Conservation (phyloP, 37 sponge, comb jelly and placozoan genomes). For the Chondrilla cf. caribensis region DNA sequence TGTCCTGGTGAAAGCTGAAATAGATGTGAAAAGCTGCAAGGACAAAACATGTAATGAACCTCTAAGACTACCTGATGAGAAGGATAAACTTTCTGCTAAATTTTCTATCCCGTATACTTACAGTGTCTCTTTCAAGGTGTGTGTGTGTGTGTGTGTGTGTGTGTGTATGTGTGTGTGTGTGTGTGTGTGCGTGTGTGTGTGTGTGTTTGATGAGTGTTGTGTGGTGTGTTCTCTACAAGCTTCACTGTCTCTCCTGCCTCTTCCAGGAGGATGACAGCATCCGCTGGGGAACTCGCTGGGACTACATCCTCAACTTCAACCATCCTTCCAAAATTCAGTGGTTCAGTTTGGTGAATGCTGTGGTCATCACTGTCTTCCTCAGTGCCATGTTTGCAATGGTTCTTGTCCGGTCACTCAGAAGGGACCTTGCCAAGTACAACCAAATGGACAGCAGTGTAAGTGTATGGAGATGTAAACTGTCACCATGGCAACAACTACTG, state of each 20-base stretch:
- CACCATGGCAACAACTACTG: background rate
- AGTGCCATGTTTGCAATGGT: conserved; percentile 96
- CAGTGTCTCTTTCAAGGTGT: conserved; percentile 56
- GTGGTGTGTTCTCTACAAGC: background rate
- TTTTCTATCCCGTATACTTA: conserved; percentile 77
- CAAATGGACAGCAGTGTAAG: conserved; percentile 73
- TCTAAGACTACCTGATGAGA: background rate
- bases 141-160: conserved; percentile 29
- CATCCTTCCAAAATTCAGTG: conserved; percentile 91
- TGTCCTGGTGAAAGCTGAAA: conserved; percentile 45
- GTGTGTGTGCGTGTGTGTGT: conserved; percentile 21
- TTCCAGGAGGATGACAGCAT: conserved; percentile 46
- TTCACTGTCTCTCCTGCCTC: background rate
- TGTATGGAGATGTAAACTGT: background rate
- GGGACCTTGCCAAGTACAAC: conserved; percentile 93
- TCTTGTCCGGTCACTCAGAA: conserved; percentile 82
- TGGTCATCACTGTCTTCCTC: conserved; percentile 93
- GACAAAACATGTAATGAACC: conserved; percentile 22
- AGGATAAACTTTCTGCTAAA: background rate
- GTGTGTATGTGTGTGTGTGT: conserved; percentile 26
- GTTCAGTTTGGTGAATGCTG: conserved; percentile 90
- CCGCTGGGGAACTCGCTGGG: conserved; percentile 96
- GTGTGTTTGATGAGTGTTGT: background rate
- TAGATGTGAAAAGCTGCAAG: conserved; percentile 48
- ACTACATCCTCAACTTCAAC: conserved; percentile 87